Percentiles rank a stretch among this genome's conserved stretches.
Evolutionary conservation across 1,140 invertebrate genomes (phyloP).

Genomic region (Halictus rubicundus): DNA sequence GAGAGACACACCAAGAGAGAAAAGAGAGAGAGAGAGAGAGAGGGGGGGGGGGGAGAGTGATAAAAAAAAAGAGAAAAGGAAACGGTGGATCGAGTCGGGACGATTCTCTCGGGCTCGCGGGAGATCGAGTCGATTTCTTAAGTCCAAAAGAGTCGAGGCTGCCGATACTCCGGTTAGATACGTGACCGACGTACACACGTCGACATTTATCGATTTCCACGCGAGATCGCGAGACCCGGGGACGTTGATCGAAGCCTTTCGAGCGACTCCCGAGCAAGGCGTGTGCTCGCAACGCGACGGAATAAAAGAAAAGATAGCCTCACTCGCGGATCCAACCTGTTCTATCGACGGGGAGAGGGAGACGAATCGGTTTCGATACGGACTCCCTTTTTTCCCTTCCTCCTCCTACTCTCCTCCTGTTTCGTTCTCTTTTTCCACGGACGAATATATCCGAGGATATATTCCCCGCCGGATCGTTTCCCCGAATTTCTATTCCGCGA

Average conservation of each 20-base stretch:
- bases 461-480: constrained; percentile 6
- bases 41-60: too few relatives aligned
- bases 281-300: background rate
- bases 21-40: too few relatives aligned
- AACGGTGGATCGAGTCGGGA: constrained; percentile 10
- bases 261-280: constrained; percentile 28
- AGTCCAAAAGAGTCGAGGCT: constrained; percentile 56
- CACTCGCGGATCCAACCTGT: constrained; percentile 32
- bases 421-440: background rate
- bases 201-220: constrained; percentile 63
- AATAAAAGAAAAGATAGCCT: background rate
- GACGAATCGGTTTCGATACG: constrained; percentile 32
- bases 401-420: too few relatives aligned
- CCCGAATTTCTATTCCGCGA: constrained; percentile 32
- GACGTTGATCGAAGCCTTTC: constrained; percentile 52
- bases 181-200: constrained; percentile 57
- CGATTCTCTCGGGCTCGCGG: constrained; percentile 6
- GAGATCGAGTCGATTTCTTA: constrained; percentile 58
- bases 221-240: constrained; percentile 44
- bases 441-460: background rate
- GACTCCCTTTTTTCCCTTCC: background rate
- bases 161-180: constrained; percentile 60
- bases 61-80: background rate
- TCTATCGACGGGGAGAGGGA: constrained; percentile 12
- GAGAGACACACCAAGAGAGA: too few relatives aligned